These are phyloP conservation scores for Drosophila melanogaster DNA, from an alignment of 1,140 invertebrate species.

Conservation along the genomic window Release_6_plus_ISO1_MT NT_033779.5:115501-116000, in stretches of 20 bases:
- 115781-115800: slow-evolving; percentile 57
- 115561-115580: no score
- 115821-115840: slow-evolving; percentile 45
- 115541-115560: no score
- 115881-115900: slow-evolving; percentile 60
- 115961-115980: not conserved
- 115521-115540: no score
- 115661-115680: no score
- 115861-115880: slow-evolving; percentile 70
- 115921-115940: not conserved
- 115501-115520: no score
- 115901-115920: slow-evolving; percentile 33
- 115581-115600: no score
- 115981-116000: not conserved
- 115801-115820: slow-evolving; percentile 69
- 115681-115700: no score
- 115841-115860: slow-evolving; percentile 54
- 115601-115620: no score
- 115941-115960: slow-evolving; percentile 1
- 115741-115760: slow-evolving; percentile 34
- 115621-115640: no score
- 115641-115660: no score
- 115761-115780: slow-evolving; percentile 28
- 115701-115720: slow-evolving; percentile 10
- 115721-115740: slow-evolving; percentile 44